These are phyloP conservation scores for Stenodera caucasica DNA, from an alignment of 2,888 invertebrate species.

Conservation along the genomic window DNA sequence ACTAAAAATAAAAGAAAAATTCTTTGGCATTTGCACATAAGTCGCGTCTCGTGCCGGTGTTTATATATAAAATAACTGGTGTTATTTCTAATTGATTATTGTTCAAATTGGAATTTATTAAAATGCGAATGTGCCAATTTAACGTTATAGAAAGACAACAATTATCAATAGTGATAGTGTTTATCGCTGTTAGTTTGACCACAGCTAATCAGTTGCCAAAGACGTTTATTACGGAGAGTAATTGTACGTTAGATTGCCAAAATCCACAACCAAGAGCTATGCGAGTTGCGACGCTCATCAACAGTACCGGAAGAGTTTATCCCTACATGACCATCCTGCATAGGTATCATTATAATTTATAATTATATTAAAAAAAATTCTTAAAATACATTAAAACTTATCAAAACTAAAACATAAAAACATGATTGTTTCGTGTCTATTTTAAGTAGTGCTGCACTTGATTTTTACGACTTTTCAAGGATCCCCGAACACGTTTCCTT, in stretches of 20 bases:
- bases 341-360: conserved; percentile 7
- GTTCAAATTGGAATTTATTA: too few relatives aligned
- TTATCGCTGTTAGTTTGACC: conserved; percentile 5
- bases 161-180: conserved; percentile 4
- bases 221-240: neutral
- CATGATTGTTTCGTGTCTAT: neutral
- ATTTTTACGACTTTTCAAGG: conserved; percentile 10
- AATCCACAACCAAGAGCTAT: conserved; percentile 17
- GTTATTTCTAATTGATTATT: too few relatives aligned
- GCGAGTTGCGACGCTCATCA: conserved; percentile 3
- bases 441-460: neutral
- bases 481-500: conserved; percentile 2
- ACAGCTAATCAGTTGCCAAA: neutral
- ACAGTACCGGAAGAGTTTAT: neutral
- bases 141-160: neutral
- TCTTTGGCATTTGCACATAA: conserved; percentile 21
- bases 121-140: neutral
- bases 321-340: conserved; percentile 20
- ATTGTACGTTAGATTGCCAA: conserved; percentile 8
- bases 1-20: conserved; percentile 29
- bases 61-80: too few relatives aligned
- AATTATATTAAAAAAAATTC: neutral
- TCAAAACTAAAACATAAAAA: neutral
- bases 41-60: conserved; percentile 8
- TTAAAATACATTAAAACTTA: neutral